Evolutionary conservation across 2,797 vertebrate species (phyloP), one percentile per base, ranked within the genome.

Genomic region (Oceanodroma leucorhoa): DNA sequence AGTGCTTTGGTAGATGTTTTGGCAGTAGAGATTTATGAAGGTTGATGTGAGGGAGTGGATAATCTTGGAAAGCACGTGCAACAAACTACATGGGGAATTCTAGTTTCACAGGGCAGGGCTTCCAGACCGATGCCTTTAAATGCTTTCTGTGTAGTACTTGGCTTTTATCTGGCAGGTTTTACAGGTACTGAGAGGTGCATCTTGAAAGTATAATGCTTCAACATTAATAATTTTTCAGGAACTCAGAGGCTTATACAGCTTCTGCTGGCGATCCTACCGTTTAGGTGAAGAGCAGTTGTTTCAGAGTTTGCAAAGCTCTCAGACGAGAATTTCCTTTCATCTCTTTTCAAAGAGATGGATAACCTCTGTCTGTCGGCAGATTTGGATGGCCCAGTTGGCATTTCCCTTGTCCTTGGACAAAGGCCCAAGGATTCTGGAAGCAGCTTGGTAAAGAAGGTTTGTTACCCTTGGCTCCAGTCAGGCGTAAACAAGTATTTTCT

Each of bases 391-490:
- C 73, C 80, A 41, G 36, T 80, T 97, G 93, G 91, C 20, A 6
- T 97, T 94, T 95, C 93, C 75, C 80, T 75, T 40, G n/a, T 62
- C 94, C 87, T 73, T 61, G 90, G 95, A 89, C 73, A 89, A 81
- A 86, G 50, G 46, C 82, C 87, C 64, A 72, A 94, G 84, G 60
- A 87, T 86, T 94, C 79, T 92, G 92, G 80, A 93, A 91, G 55
- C 66, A 73, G n/a, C 58, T 88, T 94, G 64, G 53, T 90, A 53
- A 62, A 83, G 50, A 45, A 41, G 11, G 69, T 70, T 90, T 65
- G 9, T 81, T 78, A 65, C 78, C 48, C 36, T 87, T 92, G 58
- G 29, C 92, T 95, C 80, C 36, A 67, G 64, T 73, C 80, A 84
- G 36, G 32, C 3, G 1, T 54, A 88, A 95, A 66, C 48, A 94